These are phyloP conservation scores for Heliconius cydno DNA, from an alignment of 2,888 invertebrate genomes.

Conservation along the genomic window DNA sequence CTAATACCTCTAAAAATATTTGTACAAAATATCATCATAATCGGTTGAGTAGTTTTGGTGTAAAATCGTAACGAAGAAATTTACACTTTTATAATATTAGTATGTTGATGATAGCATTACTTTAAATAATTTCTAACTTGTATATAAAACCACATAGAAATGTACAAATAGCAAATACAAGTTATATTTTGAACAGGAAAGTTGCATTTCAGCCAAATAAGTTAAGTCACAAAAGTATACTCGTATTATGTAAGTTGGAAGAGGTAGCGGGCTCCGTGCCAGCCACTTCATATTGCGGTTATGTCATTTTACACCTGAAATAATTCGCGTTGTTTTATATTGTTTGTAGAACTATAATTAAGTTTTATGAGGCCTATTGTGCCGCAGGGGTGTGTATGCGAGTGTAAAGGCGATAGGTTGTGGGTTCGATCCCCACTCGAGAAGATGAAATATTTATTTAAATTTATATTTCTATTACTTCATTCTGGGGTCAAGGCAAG, in stretches of 20 bases:
- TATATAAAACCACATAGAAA: background rate
- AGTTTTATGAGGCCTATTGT: background rate
- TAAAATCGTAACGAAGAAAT: no score
- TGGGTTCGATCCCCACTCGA: no score
- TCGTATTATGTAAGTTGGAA: slow-evolving; percentile 19
- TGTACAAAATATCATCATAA: no score
- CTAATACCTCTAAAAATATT: no score
- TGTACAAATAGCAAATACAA: background rate
- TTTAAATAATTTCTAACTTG: background rate
- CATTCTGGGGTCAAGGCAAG: no score
- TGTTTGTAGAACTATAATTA: background rate
- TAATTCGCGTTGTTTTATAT: background rate
- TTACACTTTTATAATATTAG: no score
- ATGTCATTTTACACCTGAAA: slow-evolving; percentile 29
- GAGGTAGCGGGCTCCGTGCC: slow-evolving; percentile 28
- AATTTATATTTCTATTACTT: no score
- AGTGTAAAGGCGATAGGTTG: no score
- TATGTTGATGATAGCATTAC: background rate
- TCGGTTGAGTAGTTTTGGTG: no score
- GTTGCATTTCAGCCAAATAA: slow-evolving; percentile 19
- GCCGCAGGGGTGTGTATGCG: no score
- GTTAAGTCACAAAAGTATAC: slow-evolving; percentile 14
- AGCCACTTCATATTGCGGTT: slow-evolving; percentile 17
- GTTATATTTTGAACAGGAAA: background rate
- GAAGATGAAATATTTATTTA: no score